These are phyloP conservation scores for Apoda limacodes DNA, from an alignment of 2,888 invertebrate genomes.

Conservation along the genomic window DNA sequence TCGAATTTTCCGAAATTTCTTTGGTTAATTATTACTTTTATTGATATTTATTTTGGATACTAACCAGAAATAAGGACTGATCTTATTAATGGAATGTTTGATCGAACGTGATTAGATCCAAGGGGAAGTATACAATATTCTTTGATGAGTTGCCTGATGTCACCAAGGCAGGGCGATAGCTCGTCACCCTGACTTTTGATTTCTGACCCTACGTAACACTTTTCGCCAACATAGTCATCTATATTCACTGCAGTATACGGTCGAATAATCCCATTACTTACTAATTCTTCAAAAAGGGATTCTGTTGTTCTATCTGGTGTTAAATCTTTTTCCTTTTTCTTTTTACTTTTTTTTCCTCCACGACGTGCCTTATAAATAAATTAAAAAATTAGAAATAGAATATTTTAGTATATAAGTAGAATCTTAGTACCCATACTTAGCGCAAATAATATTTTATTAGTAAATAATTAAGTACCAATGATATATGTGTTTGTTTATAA, in stretches of 20 bases:
- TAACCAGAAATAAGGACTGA: conserved; percentile 84
- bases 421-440: too few species aligned
- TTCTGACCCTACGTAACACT: conserved; percentile 73
- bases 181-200: conserved; percentile 54
- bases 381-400: conserved; percentile 1
- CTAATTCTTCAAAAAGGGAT: conserved; percentile 92
- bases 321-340: conserved; percentile 94
- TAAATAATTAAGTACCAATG: too few species aligned
- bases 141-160: conserved; percentile 85
- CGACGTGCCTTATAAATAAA: conserved; percentile 67
- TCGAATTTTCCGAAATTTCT: too few species aligned
- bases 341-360: conserved; percentile 89
- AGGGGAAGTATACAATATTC: conserved; percentile 92
- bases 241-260: conserved; percentile 77
- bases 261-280: conserved; percentile 90
- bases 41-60: too few species aligned
- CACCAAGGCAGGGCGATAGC: conserved; percentile 75
- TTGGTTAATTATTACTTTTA: too few species aligned
- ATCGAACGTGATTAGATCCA: conserved; percentile 78
- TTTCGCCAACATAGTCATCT: conserved; percentile 84
- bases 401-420: neutral
- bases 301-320: conserved; percentile 92
- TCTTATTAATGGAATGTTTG: conserved; percentile 77
- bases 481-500: too few species aligned
- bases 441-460: too few species aligned